phyloP scores from a whole-genome alignment of 2,888 invertebrate genomes.

The Hydropsyche betteni region DNA sequence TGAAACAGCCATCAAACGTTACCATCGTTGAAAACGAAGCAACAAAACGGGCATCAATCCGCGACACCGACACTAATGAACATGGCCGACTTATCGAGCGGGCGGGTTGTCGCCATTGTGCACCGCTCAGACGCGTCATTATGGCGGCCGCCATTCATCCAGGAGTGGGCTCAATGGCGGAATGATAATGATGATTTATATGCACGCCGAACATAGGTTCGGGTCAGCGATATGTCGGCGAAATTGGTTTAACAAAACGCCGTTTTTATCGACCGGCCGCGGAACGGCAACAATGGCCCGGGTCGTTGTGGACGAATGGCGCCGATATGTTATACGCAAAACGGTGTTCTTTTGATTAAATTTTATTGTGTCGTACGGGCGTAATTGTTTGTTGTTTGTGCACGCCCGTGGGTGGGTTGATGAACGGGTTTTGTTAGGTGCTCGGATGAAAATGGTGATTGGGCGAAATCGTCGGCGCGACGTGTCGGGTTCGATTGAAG shows the following conservation, averaged over 20 bases:
- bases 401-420: too few species aligned
- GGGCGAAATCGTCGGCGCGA: too few species aligned
- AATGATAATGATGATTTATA: slow-evolving; percentile 31
- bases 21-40: too few species aligned
- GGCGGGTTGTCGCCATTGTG: not conserved
- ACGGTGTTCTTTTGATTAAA: not conserved
- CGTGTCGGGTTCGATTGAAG: too few species aligned
- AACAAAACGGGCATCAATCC: too few species aligned
- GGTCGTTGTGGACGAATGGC: not conserved
- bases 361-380: too few species aligned
- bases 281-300: slow-evolving; percentile 8
- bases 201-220: not conserved
- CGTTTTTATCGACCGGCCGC: slow-evolving; percentile 9
- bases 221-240: slow-evolving; percentile 11
- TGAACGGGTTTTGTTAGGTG: too few species aligned
- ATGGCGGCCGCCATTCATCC: slow-evolving; percentile 20
- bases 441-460: too few species aligned
- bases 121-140: not conserved
- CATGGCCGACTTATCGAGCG: too few species aligned
- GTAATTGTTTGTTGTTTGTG: too few species aligned
- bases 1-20: too few species aligned
- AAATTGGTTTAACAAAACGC: slow-evolving; percentile 14
- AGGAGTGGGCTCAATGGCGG: slow-evolving; percentile 24
- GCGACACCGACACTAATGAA: too few species aligned
- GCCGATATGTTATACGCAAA: slow-evolving; percentile 2